phyloP scores from a whole-genome alignment of 2,888 invertebrate species.

The Andrena haemorrhoa region DNA sequence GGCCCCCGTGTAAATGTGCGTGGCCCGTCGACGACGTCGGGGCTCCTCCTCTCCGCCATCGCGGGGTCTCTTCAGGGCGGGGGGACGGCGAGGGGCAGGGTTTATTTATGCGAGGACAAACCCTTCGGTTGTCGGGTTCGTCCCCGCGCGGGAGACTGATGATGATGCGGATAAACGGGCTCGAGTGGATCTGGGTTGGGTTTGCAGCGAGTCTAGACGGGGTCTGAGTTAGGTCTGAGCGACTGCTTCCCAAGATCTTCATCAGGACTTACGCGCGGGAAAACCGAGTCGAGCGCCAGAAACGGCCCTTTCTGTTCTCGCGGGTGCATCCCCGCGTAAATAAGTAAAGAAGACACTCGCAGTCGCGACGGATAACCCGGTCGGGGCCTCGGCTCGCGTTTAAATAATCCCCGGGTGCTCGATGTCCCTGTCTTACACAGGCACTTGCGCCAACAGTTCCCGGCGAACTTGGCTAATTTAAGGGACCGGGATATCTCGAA shows the following conservation, averaged over 20 bases:
- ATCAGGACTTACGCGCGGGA: neutral
- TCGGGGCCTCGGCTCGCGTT: constrained; percentile 9
- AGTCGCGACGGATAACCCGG: constrained; percentile 53
- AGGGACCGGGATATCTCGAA: constrained; percentile 48
- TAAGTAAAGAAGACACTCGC: constrained; percentile 44
- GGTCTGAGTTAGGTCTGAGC: too few relatives aligned
- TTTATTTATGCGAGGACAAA: constrained; percentile 28
- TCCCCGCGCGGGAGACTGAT: neutral
- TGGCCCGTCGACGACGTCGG: constrained; percentile 2
- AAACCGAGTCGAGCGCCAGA: neutral
- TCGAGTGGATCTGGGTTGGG: too few relatives aligned
- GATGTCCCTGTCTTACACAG: neutral
- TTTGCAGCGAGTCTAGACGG: too few relatives aligned
- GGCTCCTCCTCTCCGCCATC: neutral
- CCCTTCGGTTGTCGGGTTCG: neutral
- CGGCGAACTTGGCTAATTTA: constrained; percentile 42
- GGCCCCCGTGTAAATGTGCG: constrained; percentile 60
- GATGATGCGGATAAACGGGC: constrained; percentile 1
- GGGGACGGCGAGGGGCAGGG: neutral
- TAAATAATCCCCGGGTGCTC: constrained; percentile 49
- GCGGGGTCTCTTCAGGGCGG: neutral
- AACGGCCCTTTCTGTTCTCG: neutral
- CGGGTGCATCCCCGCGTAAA: constrained; percentile 39
- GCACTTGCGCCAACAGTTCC: constrained; percentile 21
- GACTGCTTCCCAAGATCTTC: too few relatives aligned